These are phyloP conservation scores for Corapipo altera DNA, from an alignment of 2,113 vertebrate genomes.

Conservation along the genomic window DNA sequence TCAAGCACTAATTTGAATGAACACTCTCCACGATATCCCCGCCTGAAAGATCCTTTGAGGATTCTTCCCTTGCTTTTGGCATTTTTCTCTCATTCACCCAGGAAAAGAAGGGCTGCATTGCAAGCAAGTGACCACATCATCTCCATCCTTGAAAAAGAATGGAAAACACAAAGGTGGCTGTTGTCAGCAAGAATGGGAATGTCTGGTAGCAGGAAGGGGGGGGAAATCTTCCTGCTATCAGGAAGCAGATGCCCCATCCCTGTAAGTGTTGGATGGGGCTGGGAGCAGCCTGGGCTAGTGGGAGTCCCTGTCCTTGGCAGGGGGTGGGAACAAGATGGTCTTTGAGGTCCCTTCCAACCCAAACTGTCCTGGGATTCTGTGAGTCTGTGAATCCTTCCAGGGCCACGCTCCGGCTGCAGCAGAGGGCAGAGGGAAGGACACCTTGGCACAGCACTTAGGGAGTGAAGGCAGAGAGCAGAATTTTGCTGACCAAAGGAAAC, in stretches of 20 bases:
- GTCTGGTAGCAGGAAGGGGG: neutral
- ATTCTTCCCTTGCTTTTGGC: neutral
- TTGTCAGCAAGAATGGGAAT: neutral
- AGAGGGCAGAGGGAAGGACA: neutral
- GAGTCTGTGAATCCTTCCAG: neutral
- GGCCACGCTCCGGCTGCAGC: neutral
- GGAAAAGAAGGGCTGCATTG: neutral
- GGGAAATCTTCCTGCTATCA: neutral
- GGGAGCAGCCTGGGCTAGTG: neutral
- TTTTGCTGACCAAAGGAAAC: neutral
- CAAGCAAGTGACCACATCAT: neutral
- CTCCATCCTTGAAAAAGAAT: neutral
- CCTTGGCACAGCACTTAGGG: neutral
- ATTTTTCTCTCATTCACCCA: neutral
- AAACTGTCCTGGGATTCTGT: neutral
- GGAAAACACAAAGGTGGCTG: neutral
- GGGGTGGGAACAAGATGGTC: neutral
- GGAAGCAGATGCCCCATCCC: neutral
- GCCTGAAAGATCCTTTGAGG: neutral
- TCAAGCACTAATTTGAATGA: neutral
- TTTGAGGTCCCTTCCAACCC: neutral
- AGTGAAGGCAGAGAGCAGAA: neutral
- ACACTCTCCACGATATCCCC: rapidly evolving
- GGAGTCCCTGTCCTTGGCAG: neutral
- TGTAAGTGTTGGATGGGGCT: neutral